Evolutionary conservation across 37 sponge, comb jelly and placozoan species (phyloP).

Genomic region (Tethya wilhelma): DNA sequence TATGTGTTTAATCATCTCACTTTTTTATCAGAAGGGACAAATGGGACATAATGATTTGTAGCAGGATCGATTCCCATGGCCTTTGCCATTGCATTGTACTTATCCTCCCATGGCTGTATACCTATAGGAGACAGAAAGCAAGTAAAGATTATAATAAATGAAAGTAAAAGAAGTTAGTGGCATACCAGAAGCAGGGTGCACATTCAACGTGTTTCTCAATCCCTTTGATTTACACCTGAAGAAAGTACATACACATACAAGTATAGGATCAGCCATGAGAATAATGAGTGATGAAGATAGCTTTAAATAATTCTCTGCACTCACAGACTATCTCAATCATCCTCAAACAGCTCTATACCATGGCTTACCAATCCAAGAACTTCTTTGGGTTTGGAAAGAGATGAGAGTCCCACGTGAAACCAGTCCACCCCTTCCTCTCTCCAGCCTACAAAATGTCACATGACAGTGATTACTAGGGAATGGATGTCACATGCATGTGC

Average conservation of each 20-base stretch:
- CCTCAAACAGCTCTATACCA: too few relatives aligned
- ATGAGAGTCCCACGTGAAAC: constrained; percentile 83
- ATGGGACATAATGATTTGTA: constrained; percentile 69
- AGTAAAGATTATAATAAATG: not conserved
- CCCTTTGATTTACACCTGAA: constrained; percentile 63
- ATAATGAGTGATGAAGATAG: too few relatives aligned
- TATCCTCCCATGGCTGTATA: constrained; percentile 83
- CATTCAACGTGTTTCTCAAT: constrained; percentile 74
- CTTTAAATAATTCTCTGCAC: too few relatives aligned
- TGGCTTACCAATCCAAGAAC: constrained; percentile 77
- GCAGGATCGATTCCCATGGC: constrained; percentile 82
- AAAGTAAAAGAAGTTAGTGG: not conserved
- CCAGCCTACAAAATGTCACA: too few relatives aligned
- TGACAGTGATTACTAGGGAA: too few relatives aligned
- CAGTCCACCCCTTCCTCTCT: constrained; percentile 74
- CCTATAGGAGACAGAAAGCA: constrained; percentile 3
- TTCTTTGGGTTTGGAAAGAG: constrained; percentile 69
- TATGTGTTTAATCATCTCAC: not conserved
- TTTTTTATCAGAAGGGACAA: constrained; percentile 55
- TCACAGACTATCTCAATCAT: not conserved
- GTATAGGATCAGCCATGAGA: not conserved
- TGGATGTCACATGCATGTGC: too few relatives aligned
- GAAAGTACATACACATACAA: not conserved
- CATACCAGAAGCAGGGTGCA: constrained; percentile 80
- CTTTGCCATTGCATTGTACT: constrained; percentile 68